Evolutionary conservation across 2,888 invertebrate genomes (phyloP).

Genomic region (Cerastis leucographa): DNA sequence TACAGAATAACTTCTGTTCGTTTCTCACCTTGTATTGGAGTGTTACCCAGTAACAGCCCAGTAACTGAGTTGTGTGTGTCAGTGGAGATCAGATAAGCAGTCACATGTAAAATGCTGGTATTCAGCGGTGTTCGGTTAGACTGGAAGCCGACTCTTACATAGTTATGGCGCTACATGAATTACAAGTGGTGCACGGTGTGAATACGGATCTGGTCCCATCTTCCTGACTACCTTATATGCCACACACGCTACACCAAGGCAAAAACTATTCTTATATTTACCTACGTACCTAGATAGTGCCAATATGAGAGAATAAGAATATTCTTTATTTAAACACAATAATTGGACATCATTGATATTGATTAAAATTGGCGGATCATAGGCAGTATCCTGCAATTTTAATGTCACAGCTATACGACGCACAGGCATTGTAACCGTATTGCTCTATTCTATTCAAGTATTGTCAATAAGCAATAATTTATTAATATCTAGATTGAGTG

Average conservation of each 20-base stretch:
- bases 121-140: neutral
- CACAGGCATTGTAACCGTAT: neutral
- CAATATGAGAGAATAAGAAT: neutral
- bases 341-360: neutral
- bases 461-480: neutral
- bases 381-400: conserved; percentile 4
- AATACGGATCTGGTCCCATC: neutral
- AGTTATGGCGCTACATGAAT: neutral
- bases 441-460: neutral
- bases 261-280: neutral
- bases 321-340: neutral
- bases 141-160: neutral
- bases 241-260: neutral
- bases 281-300: neutral
- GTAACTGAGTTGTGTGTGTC: neutral
- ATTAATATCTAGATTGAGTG: neutral
- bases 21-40: neutral
- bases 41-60: neutral
- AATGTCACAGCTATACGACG: neutral
- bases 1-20: neutral
- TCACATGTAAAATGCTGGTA: neutral
- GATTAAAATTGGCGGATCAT: neutral
- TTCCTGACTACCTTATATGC: neutral
- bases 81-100: neutral
- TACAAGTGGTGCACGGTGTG: neutral